Percentiles rank a stretch among this genome's conserved stretches.
Evolutionary conservation across 2,888 invertebrate genomes (phyloP).

Genomic region (Eugnorisma glareosa): DNA sequence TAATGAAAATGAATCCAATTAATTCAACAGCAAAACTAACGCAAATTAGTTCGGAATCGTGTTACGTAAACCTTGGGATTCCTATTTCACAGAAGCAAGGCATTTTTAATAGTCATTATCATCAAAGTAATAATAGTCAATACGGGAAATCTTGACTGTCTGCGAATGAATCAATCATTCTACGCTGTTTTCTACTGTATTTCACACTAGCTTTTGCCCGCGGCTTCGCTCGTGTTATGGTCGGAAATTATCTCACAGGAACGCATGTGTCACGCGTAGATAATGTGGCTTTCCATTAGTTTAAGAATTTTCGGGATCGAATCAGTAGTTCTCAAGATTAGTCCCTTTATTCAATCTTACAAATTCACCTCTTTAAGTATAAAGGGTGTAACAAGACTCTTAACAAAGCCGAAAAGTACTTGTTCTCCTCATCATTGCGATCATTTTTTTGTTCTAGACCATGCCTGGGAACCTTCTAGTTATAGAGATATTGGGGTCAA

Average conservation of each 20-base stretch:
- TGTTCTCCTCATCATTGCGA: too few species aligned
- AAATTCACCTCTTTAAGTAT: background rate
- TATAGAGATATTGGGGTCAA: too few species aligned
- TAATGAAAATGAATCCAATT: slow-evolving; percentile 5
- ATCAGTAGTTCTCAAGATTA: background rate
- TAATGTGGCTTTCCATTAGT: background rate
- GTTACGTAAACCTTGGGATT: slow-evolving; percentile 18
- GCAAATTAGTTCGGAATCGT: background rate
- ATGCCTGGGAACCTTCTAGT: too few species aligned
- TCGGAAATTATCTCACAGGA: background rate
- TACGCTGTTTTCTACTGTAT: background rate
- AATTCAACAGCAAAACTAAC: background rate
- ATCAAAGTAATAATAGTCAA: background rate
- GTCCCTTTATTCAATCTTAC: background rate
- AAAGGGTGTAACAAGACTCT: too few species aligned
- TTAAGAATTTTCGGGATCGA: background rate
- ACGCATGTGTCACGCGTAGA: background rate
- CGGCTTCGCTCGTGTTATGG: background rate
- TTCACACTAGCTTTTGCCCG: background rate
- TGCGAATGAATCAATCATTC: background rate
- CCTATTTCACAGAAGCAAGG: slow-evolving; percentile 8
- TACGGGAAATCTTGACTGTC: background rate
- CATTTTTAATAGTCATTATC: background rate
- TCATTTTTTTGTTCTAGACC: too few species aligned
- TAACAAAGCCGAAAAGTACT: too few species aligned